Percentiles rank a stretch among this genome's conserved stretches.
These are phyloP conservation scores for Bubo bubo DNA, from an alignment of 2,113 vertebrate species.

Conservation along the genomic window DNA sequence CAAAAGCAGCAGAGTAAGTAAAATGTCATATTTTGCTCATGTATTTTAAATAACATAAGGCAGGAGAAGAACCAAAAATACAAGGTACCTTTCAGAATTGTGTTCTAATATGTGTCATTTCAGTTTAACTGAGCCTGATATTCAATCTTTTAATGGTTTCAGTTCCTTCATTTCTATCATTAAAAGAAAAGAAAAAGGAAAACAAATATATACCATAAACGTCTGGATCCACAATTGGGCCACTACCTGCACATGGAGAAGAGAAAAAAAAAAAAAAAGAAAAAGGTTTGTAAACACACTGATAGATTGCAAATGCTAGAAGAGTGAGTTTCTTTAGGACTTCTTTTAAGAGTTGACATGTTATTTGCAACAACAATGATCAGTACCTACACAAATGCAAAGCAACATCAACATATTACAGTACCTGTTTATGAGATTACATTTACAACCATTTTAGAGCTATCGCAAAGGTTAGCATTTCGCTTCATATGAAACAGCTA, in stretches of 20 bases:
- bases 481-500: neutral
- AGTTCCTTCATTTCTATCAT: slow-evolving; percentile 35
- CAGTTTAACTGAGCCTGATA: slow-evolving; percentile 55
- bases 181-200: slow-evolving; percentile 56
- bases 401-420: neutral
- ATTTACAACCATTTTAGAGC: neutral
- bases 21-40: slow-evolving; percentile 12
- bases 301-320: neutral
- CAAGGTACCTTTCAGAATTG: slow-evolving; percentile 9
- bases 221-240: slow-evolving; percentile 75
- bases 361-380: neutral
- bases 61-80: slow-evolving; percentile 38
- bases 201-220: slow-evolving; percentile 81
- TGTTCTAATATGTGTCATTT: slow-evolving; percentile 6
- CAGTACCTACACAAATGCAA: neutral
- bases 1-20: slow-evolving; percentile 5
- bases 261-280: slow-evolving; percentile 4
- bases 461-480: neutral
- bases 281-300: slow-evolving; percentile 32
- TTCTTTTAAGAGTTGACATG: neutral
- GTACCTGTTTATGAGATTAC: neutral
- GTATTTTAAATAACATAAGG: neutral
- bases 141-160: slow-evolving; percentile 38
- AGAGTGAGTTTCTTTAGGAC: neutral
- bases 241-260: slow-evolving; percentile 75